A percentile compares a stretch with the other conserved stretches of the same genome.
These are phyloP conservation scores for Phalacrocorax brasilianus DNA, from an alignment of 2,113 vertebrate genomes.

Conservation along the genomic window DNA sequence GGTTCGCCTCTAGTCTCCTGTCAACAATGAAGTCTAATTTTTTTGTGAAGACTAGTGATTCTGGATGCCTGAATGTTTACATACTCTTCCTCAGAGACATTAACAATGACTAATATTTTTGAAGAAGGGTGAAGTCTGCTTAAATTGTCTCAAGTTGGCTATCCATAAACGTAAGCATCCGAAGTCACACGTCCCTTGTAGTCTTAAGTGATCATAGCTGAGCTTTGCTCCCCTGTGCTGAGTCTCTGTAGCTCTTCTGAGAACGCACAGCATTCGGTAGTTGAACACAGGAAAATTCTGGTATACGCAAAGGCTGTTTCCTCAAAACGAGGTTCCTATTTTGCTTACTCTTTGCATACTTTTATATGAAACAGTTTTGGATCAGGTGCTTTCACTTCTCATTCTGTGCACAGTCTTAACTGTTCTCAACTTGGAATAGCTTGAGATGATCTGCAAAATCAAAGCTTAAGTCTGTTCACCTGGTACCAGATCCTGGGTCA, in stretches of 20 bases:
- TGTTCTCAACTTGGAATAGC: background rate
- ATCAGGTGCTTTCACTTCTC: background rate
- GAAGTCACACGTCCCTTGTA: background rate
- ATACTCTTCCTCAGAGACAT: background rate
- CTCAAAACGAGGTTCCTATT: background rate
- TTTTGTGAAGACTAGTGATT: background rate
- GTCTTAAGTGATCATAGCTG: background rate
- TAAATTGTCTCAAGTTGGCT: background rate
- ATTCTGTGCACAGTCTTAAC: background rate
- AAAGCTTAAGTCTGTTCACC: background rate
- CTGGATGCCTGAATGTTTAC: background rate
- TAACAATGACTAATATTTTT: background rate
- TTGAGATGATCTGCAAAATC: background rate
- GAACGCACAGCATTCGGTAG: background rate
- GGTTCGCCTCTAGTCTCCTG: background rate
- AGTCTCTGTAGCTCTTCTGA: background rate
- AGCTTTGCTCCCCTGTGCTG: background rate
- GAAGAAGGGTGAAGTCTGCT: background rate
- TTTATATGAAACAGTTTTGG: background rate
- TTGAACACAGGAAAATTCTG: background rate
- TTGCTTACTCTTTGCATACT: background rate
- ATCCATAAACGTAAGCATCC: background rate
- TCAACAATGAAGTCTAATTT: background rate
- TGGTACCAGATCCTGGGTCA: background rate
- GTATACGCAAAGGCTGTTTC: background rate